Evolutionary conservation across 2,888 invertebrate species (phyloP).

Genomic region (Heliconius ismenius): DNA sequence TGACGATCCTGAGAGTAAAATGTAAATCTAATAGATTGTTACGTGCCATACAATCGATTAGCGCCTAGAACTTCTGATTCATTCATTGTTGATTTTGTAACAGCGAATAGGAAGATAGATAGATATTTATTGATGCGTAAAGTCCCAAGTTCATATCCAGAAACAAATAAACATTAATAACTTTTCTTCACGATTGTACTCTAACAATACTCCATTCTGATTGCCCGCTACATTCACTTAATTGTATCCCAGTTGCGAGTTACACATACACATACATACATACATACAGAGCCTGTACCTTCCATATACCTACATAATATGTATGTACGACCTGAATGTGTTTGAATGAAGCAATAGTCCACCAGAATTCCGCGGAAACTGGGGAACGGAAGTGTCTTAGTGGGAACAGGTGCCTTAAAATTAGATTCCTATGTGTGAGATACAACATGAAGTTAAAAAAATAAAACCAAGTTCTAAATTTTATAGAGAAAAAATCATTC

Average conservation of each 20-base stretch:
- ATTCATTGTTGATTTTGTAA: too few relatives aligned
- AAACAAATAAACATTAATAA: neutral
- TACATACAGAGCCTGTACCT: too few relatives aligned
- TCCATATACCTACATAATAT: neutral
- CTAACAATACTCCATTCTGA: conserved; percentile 35
- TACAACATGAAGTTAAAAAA: too few relatives aligned
- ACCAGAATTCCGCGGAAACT: neutral
- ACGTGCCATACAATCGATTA: too few relatives aligned
- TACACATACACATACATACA: conserved; percentile 23
- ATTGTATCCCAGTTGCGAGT: conserved; percentile 43
- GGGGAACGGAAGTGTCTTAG: too few relatives aligned
- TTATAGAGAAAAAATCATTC: neutral
- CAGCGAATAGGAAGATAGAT: too few relatives aligned
- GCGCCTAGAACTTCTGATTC: too few relatives aligned
- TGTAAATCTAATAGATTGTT: too few relatives aligned
- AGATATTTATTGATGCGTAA: neutral
- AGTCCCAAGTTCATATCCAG: neutral
- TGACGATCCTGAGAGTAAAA: too few relatives aligned
- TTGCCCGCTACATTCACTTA: conserved; percentile 42
- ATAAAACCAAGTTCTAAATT: neutral
- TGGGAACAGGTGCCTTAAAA: too few relatives aligned
- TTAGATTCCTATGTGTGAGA: too few relatives aligned
- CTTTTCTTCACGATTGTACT: conserved; percentile 30
- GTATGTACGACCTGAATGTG: neutral
- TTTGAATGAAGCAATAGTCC: neutral